Conservation (phyloP, 2,113 vertebrate genomes). For the Mirounga angustirostris region DNA sequence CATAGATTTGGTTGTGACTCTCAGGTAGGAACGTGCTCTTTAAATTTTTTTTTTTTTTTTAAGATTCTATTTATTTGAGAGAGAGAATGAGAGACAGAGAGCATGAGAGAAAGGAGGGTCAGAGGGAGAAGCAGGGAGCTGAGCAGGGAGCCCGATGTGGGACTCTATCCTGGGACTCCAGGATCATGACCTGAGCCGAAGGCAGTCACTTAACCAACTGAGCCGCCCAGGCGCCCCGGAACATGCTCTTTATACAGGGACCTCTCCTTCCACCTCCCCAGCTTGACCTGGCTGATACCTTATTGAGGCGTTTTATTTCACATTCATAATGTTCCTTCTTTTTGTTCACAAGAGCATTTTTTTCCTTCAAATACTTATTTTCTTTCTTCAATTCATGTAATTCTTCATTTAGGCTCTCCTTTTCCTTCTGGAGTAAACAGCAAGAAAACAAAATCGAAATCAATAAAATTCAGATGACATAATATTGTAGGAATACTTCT, state of each 20-base stretch:
- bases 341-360: constrained; percentile 71
- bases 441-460: constrained; percentile 43
- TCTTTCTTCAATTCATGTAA: constrained; percentile 85
- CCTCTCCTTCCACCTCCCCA: background rate
- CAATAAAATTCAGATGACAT: constrained; percentile 62
- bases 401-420: constrained; percentile 76
- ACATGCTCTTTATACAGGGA: background rate
- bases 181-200: no score
- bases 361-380: constrained; percentile 87
- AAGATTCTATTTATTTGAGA: no score
- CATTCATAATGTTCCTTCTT: constrained; percentile 86
- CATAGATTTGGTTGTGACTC: background rate
- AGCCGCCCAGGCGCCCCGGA: no score
- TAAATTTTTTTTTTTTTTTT: no score
- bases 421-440: constrained; percentile 82
- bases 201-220: no score
- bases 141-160: no score
- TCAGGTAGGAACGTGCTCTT: background rate
- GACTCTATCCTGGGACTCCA: no score
- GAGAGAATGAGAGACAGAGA: no score
- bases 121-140: no score
- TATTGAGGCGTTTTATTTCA: constrained; percentile 89
- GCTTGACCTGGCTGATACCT: constrained; percentile 78
- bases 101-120: no score
- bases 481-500: background rate